Base-by-base conservation (phyloP, 2,888 invertebrate species). In the Ornithoptera priamus region DNA sequence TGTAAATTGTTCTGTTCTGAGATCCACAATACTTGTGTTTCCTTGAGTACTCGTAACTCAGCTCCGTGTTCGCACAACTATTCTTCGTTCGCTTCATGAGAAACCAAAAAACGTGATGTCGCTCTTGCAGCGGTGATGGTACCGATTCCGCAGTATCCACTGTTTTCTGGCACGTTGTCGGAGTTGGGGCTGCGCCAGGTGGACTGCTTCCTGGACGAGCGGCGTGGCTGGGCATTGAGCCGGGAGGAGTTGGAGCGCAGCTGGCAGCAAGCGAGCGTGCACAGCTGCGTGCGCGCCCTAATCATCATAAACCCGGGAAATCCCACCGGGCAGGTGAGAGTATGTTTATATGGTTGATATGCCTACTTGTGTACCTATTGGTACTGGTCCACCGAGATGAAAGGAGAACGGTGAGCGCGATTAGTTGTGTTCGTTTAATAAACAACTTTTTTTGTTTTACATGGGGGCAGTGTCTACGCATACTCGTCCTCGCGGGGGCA, bases 301-400 rank as follows among this genome's bases (percentile, higher is more conserved):
- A 98, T 97, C 20, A 95, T 99, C 62, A 99, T 99, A 78, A 99
- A 99, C 90, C 99, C 99, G 0, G 99, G 99, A 68, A 99, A 99
- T 89, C 99, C 99, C 15, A 99, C 99, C 24, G 99, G 98, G 20
- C 96, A 96, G 88, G 89, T 86, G 39, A 6, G 53, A 17, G 18
- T 15, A 10, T 17, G 53, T 53, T 17, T 10, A 53, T 0, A 12
- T 3, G 6, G 10, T 7, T 50, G 17, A 50, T 50, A n/a, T n/a
- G n/a, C n/a, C n/a, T n/a, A n/a, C n/a, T n/a, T 50, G 12, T 17
- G 12, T 12, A 2, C 50, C 2, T 50, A 2, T 50, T 15, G 50
- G 6, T 12, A 12, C 39, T 39, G 7, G 6, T 39, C 39, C 6
- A 2, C 39, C 39, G 39, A 39, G 10, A 39, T 7, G 39, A 7